These are phyloP conservation scores for Netelia inedita DNA, from an alignment of 2,888 invertebrate species.

Conservation along the genomic window DNA sequence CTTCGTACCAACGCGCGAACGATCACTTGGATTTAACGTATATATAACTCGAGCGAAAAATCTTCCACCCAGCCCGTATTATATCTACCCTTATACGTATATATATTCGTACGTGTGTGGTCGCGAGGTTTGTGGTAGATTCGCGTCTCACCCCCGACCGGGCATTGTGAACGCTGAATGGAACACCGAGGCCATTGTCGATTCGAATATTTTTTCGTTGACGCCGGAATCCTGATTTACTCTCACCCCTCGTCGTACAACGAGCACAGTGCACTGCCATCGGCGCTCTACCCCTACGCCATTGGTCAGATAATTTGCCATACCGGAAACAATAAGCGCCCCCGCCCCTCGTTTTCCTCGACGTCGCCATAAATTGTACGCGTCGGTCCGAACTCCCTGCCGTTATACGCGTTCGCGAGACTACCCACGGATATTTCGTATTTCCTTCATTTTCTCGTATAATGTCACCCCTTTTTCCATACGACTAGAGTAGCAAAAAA, in stretches of 20 bases:
- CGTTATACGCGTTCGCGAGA: neutral
- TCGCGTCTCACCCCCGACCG: slow-evolving; percentile 44
- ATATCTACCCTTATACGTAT: neutral
- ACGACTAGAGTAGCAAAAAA: too few species aligned
- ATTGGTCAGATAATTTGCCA: slow-evolving; percentile 42
- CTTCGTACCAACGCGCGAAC: neutral
- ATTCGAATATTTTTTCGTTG: slow-evolving; percentile 60
- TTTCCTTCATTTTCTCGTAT: neutral
- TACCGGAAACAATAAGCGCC: slow-evolving; percentile 50
- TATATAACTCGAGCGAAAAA: neutral
- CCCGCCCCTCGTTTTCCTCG: neutral
- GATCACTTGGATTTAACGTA: slow-evolving; percentile 34
- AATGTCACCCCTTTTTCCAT: too few species aligned
- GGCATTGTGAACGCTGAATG: slow-evolving; percentile 74
- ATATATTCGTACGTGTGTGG: neutral
- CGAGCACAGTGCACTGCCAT: neutral
- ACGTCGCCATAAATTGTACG: slow-evolving; percentile 44
- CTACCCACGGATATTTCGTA: neutral
- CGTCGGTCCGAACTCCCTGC: slow-evolving; percentile 1
- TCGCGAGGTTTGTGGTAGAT: slow-evolving; percentile 32
- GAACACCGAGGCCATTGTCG: slow-evolving; percentile 71
- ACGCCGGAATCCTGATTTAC: slow-evolving; percentile 49
- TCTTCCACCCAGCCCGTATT: neutral
- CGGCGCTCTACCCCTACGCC: slow-evolving; percentile 13
- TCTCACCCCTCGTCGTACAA: slow-evolving; percentile 18